Evolutionary conservation across 2,797 vertebrate genomes (phyloP), one percentile per base, ranked within the genome.

Genomic region (Threskiornis aethiopicus): DNA sequence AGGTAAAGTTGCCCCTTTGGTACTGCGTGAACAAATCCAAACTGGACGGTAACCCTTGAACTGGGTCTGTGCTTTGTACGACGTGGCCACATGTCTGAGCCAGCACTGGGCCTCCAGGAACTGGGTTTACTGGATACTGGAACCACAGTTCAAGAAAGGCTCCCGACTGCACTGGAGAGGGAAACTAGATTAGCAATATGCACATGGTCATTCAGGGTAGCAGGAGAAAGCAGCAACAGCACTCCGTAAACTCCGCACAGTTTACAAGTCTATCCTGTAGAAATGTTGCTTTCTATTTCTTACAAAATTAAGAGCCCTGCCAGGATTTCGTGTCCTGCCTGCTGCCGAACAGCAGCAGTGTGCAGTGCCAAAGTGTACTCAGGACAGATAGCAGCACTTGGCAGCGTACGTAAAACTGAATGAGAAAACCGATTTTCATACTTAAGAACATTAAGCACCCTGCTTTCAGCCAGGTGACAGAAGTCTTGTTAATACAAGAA

Each of bases 331-430:
- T 0, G 6, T 44, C 64, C 59, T 93, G 70, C 46, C 65, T 78
- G 17, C 25, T 70, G 39, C 69, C 61, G 47, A 65, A 46, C 46
- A 47, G 29, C n/a, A 61, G 13, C 5, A 31, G 61, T 2, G 9
- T 3, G 5, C 0, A 42, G 42, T 39, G 66, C 70, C 57, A 51
- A 8, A 47, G 16, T 1, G 46, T 6, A 18, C 25, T 16, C 6
- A 9, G 0, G 5, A n/a, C n/a, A 57, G 35, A 24, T 12, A 39
- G 0, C 3, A 78, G n/a, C n/a, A 29, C 21, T 47, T 24, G 59
- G 66, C 59, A 54, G 26, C 4, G 0, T 4, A 13, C 3, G 37
- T 29, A 57, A 44, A 65, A 20, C 46, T 66, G 31, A 66, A 35
- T 3, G 14, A 87, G 52, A 81, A 59, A 72, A 71, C 8, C 6